A percentile compares a stretch with the other conserved stretches of the same genome.
phyloP scores from a whole-genome alignment of 2,888 invertebrate genomes.

The Lepidochitona cinerea region DNA sequence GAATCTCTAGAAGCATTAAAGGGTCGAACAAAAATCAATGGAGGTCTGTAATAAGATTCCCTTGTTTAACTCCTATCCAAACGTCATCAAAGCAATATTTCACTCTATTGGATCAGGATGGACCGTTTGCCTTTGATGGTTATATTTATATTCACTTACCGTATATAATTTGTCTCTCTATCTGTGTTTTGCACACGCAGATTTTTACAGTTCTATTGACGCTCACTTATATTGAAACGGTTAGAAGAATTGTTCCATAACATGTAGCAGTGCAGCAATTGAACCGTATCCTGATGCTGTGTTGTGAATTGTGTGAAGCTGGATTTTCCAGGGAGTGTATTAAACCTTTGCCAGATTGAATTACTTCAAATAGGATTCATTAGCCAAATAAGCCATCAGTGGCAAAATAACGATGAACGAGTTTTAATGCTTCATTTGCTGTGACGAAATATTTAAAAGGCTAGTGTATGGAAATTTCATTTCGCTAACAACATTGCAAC shows the following conservation, averaged over 20 bases:
- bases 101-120: not conserved
- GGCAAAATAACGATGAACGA: too few relatives aligned
- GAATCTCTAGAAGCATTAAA: not conserved
- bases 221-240: not conserved
- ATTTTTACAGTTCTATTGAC: not conserved
- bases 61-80: not conserved
- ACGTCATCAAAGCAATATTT: not conserved
- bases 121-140: not conserved
- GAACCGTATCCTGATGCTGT: not conserved
- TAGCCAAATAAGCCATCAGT: too few relatives aligned
- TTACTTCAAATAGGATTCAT: too few relatives aligned
- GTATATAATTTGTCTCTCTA: not conserved
- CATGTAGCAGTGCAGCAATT: not conserved
- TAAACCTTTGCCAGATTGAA: too few relatives aligned
- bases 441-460: too few relatives aligned
- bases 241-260: not conserved
- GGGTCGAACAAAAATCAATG: not conserved
- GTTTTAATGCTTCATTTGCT: too few relatives aligned
- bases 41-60: not conserved
- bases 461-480: too few relatives aligned
- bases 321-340: too few relatives aligned
- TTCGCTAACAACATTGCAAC: too few relatives aligned
- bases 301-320: not conserved
- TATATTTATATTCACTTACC: not conserved
- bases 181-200: not conserved